A percentile compares a stretch with the other conserved stretches of the same genome.
phyloP scores from a whole-genome alignment of 2,888 invertebrate species.

The Drosophila hawaiiensis region DNA sequence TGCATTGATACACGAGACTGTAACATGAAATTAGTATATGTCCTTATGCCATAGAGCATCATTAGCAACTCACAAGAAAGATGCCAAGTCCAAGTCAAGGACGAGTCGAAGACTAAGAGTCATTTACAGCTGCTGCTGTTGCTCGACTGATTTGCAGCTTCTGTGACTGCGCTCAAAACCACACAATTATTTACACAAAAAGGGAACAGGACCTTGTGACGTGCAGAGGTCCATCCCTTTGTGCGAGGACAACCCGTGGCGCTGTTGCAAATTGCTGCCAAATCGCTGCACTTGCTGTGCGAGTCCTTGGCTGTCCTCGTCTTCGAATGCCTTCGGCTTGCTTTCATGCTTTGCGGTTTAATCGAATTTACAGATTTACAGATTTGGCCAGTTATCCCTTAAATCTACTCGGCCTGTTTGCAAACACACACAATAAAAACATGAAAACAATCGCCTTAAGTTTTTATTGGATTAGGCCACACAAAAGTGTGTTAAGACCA shows the following conservation, averaged over 20 bases:
- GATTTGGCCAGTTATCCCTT: constrained; percentile 44
- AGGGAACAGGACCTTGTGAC: not conserved
- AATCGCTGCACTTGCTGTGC: constrained; percentile 67
- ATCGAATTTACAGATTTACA: constrained; percentile 75
- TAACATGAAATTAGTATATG: constrained; percentile 11
- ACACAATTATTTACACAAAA: constrained; percentile 69
- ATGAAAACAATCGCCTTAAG: constrained; percentile 36
- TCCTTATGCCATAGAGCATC: constrained; percentile 5
- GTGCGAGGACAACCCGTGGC: constrained; percentile 42
- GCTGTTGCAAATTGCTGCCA: constrained; percentile 68
- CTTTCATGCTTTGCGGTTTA: constrained; percentile 82
- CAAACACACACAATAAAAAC: constrained; percentile 54
- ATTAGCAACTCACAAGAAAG: constrained; percentile 10
- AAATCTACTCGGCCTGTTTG: constrained; percentile 59
- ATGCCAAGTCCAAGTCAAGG: constrained; percentile 36
- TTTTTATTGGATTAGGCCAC: constrained; percentile 76
- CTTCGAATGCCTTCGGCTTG: constrained; percentile 37
- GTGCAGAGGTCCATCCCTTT: constrained; percentile 19
- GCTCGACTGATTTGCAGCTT: constrained; percentile 50
- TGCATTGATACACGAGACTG: constrained; percentile 9
- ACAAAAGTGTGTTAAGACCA: constrained; percentile 71
- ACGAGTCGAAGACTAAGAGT: constrained; percentile 30
- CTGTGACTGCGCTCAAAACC: constrained; percentile 61
- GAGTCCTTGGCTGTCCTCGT: constrained; percentile 17
- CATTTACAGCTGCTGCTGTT: constrained; percentile 76